Evolutionary conservation across 2,113 vertebrate genomes (phyloP), one percentile per base, ranked within the genome.

Genomic region (Scomber scombrus): DNA sequence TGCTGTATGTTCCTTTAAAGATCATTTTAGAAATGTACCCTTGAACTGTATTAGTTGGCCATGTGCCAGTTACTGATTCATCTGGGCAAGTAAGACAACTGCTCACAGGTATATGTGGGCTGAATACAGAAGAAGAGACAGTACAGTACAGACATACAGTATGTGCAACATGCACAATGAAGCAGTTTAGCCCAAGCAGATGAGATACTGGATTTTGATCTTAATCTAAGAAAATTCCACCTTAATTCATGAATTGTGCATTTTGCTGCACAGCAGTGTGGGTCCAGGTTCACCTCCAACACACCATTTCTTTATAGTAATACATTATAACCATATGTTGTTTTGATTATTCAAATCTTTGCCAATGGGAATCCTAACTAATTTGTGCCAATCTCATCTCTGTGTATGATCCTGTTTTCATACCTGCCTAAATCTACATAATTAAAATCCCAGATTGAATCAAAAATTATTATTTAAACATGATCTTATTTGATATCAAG

Each of bases 71-170:
- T 12, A 49, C 54, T 75, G 52, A 87, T 73, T 81, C 65, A 78
- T 81, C 60, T 57, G 29, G 7, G n/a, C n/a, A 61, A 26, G 23
- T 26, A 26, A 26, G 23, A 26, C 2, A 26, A 58, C 54, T 65
- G 60, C 7, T 55, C 63, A 58, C 57, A 78, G 68, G 69, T 81
- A 64, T 78, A 23, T 82, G 82, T 69, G 54, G 78, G 75, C 29
- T 40, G 26, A 49, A 11, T 12, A 46, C 60, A 63, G 45, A 60
- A 21, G 49, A 66, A n/a, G 19, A 68, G 60, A 31, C n/a, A 3
- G 40, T 26, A 26, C 23, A 26, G 2, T 26, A 26, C 23, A 43
- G 45, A 46, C 13, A 1, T 58, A 34, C 60, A 14, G 12, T 43
- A n/a, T 54, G 47, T 64, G 70, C 18, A 5, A 13, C 62, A 55